A percentile compares a stretch with the other conserved stretches of the same genome.
These are phyloP conservation scores for Yponomeuta plumbellus DNA, from an alignment of 2,888 invertebrate species.

Conservation along the genomic window DNA sequence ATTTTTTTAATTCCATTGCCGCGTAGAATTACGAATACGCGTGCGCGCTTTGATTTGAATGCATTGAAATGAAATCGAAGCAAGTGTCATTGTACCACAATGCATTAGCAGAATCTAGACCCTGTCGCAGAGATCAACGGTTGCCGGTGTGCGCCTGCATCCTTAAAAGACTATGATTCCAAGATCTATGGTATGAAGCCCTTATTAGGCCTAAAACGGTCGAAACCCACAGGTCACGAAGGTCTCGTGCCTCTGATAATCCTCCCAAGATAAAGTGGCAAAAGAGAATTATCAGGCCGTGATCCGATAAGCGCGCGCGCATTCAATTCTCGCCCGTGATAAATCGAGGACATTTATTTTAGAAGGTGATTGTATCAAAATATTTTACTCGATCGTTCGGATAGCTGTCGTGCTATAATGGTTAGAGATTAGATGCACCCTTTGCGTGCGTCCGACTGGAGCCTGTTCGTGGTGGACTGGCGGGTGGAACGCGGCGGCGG, in stretches of 20 bases:
- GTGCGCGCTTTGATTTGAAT: too few species aligned
- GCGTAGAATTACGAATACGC: too few species aligned
- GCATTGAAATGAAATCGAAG: too few species aligned
- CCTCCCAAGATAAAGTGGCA: constrained; percentile 54
- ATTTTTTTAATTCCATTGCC: too few species aligned
- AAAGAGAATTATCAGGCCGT: constrained; percentile 51
- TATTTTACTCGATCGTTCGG: constrained; percentile 62
- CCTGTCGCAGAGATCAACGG: too few species aligned
- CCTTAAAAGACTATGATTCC: neutral
- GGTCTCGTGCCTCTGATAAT: constrained; percentile 40
- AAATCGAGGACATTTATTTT: constrained; percentile 70
- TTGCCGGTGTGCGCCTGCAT: too few species aligned
- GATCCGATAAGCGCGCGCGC: constrained; percentile 43
- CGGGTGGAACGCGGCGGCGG: constrained; percentile 26
- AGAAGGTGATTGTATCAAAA: constrained; percentile 69
- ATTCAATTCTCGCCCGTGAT: constrained; percentile 47
- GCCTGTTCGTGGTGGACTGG: constrained; percentile 30
- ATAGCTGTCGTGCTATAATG: constrained; percentile 66
- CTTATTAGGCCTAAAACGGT: neutral
- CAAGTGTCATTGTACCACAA: too few species aligned
- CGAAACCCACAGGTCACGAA: neutral
- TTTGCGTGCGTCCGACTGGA: constrained; percentile 33
- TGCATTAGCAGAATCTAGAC: too few species aligned
- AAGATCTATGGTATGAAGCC: neutral
- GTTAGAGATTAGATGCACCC: constrained; percentile 46